Conservation (phyloP, 2,113 vertebrate species). For the Pygoscelis adeliae region DNA sequence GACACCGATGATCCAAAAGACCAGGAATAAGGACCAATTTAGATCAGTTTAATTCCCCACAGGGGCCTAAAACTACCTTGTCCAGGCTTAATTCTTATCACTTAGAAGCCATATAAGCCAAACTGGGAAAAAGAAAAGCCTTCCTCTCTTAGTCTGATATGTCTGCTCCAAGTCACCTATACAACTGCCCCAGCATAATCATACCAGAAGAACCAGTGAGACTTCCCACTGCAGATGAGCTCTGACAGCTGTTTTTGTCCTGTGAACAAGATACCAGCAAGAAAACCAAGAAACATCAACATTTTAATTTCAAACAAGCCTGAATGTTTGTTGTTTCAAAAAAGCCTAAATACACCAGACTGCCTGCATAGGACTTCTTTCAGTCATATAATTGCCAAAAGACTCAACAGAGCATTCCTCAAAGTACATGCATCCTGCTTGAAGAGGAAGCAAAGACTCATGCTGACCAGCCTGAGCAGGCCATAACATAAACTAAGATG, state of each 20-base stretch:
- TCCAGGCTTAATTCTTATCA: not conserved
- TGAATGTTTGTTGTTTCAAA: not conserved
- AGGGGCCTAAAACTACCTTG: not conserved
- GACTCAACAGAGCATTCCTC: not conserved
- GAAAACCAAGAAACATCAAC: not conserved
- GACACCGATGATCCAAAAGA: not conserved
- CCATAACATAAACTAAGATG: not conserved
- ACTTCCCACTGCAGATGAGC: not conserved
- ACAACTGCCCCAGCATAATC: not conserved
- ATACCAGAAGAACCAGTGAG: not conserved
- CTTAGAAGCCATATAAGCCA: not conserved
- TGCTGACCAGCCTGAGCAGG: not conserved
- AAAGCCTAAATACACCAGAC: not conserved
- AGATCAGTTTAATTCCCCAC: not conserved
- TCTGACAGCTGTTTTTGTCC: not conserved
- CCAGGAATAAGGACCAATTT: not conserved
- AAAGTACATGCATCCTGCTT: not conserved
- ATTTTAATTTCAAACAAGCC: not conserved
- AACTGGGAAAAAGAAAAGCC: not conserved
- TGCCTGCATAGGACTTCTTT: not conserved
- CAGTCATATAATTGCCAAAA: not conserved
- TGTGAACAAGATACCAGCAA: not conserved
- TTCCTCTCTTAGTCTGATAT: not conserved
- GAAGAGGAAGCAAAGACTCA: not conserved
- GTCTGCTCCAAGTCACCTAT: not conserved